A percentile compares a stretch with the other conserved stretches of the same genome.
phyloP scores from a whole-genome alignment of 2,797 vertebrate genomes.

The Danio jaintianensis region DNA sequence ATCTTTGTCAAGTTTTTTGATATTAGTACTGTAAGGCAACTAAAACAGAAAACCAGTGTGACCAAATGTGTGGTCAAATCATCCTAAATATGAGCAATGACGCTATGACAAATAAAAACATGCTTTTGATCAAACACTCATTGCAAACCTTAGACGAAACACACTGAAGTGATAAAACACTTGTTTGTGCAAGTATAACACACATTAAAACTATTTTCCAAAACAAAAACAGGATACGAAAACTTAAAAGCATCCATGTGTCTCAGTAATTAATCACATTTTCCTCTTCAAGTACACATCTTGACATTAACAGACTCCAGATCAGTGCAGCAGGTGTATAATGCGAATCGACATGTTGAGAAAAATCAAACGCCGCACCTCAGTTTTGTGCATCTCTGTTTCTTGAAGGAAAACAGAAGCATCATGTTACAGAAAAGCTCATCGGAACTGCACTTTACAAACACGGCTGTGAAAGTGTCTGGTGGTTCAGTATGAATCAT shows the following conservation, averaged over 20 bases:
- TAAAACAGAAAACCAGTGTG: no score
- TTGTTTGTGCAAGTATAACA: neutral
- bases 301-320: neutral
- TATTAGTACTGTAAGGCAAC: no score
- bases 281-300: neutral
- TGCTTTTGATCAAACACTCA: neutral
- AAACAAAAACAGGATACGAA: neutral
- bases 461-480: neutral
- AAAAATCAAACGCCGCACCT: neutral
- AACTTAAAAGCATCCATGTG: neutral
- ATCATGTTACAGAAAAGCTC: neutral
- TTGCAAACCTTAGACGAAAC: neutral
- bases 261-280: neutral
- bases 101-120: neutral
- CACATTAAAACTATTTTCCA: neutral
- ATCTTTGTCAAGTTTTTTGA: no score
- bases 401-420: neutral
- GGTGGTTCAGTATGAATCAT: slow-evolving; percentile 7
- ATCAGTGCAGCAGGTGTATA: neutral
- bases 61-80: no score
- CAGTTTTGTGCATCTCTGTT: neutral
- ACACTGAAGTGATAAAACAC: neutral
- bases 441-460: neutral
- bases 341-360: neutral
- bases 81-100: neutral